A percentile compares a stretch with the other conserved stretches of the same genome.
Evolutionary conservation across 2,113 vertebrate genomes (phyloP).

Genomic region (Aegithalos caudatus): DNA sequence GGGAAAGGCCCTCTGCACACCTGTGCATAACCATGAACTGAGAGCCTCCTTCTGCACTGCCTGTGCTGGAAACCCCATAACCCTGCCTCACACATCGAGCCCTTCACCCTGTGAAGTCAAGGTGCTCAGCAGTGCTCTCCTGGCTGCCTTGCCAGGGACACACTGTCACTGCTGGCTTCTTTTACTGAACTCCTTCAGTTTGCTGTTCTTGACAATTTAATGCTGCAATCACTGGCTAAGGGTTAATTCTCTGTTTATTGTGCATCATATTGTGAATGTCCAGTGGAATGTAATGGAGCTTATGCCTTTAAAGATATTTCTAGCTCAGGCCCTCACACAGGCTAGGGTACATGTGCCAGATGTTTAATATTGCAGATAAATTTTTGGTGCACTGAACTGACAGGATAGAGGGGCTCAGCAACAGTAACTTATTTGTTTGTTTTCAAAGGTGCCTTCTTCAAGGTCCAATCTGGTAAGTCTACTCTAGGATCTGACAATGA

Average conservation of each 20-base stretch:
- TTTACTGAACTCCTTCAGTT: neutral
- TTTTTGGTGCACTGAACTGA: neutral
- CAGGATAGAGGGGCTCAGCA: neutral
- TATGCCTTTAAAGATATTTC: neutral
- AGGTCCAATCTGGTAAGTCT: neutral
- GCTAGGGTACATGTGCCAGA: rapidly evolving
- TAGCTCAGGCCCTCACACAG: neutral
- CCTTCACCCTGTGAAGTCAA: neutral
- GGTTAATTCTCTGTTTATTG: neutral
- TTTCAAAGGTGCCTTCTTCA: neutral
- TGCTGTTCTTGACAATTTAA: neutral
- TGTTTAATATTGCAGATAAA: neutral
- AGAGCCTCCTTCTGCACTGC: neutral
- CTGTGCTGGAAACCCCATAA: neutral
- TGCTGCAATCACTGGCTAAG: neutral
- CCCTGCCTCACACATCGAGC: rapidly evolving
- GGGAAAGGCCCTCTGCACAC: neutral
- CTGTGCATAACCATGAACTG: neutral
- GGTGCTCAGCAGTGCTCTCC: neutral
- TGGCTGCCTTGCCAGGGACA: neutral
- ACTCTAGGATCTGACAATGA: neutral
- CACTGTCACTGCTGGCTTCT: neutral
- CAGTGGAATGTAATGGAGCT: neutral
- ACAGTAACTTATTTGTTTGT: neutral
- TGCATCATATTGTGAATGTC: neutral